Conservation (phyloP, 2,113 vertebrate species). For the Martes martes region DNA sequence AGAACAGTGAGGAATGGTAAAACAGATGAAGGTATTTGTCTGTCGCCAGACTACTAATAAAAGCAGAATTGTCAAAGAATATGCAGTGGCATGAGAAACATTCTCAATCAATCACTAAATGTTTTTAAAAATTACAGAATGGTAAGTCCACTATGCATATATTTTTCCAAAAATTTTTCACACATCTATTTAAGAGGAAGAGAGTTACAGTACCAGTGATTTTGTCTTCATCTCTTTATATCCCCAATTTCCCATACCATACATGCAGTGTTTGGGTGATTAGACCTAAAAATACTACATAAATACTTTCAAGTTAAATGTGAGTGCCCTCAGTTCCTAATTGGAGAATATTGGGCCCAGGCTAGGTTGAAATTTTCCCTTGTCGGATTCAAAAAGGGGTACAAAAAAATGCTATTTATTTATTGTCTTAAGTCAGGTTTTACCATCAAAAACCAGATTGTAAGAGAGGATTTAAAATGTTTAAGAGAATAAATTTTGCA, state of each 20-base stretch:
- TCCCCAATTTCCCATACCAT: background rate
- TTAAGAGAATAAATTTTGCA: slow-evolving; percentile 1
- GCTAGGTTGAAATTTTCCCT: background rate
- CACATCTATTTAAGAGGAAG: background rate
- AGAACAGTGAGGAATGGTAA: background rate
- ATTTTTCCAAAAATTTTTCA: background rate
- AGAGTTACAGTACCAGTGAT: background rate
- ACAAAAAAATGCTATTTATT: background rate
- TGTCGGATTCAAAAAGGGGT: background rate
- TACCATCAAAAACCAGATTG: background rate
- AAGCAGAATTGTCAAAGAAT: background rate
- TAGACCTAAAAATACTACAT: background rate
- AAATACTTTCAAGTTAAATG: slow-evolving; percentile 2
- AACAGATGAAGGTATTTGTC: background rate
- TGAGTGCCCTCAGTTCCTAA: background rate
- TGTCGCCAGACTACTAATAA: background rate
- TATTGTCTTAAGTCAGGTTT: background rate
- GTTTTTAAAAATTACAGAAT: background rate
- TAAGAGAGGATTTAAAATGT: background rate
- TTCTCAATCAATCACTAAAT: background rate
- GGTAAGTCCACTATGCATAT: background rate
- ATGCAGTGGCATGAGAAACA: background rate
- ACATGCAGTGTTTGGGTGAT: background rate
- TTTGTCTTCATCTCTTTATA: background rate
- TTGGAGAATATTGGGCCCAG: background rate